These are phyloP conservation scores for Bugulina stolonifera DNA, from an alignment of 2,888 invertebrate genomes.

Conservation along the genomic window DNA sequence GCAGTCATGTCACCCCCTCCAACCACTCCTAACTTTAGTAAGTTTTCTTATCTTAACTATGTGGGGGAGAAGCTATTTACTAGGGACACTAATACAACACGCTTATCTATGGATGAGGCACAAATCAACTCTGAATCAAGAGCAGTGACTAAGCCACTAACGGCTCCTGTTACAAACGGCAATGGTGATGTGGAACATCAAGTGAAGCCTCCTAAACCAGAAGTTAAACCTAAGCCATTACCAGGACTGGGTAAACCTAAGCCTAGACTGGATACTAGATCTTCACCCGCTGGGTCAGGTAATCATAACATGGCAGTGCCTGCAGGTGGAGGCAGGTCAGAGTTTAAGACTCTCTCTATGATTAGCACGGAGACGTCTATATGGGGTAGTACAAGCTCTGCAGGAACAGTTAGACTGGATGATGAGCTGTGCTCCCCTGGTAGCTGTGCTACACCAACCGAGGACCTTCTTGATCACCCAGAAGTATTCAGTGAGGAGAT, in stretches of 20 bases:
- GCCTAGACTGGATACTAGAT: background rate
- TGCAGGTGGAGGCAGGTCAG: background rate
- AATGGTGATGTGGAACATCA: background rate
- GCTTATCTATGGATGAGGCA: conserved; percentile 38
- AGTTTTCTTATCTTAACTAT: conserved; percentile 20
- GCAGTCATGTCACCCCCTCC: conserved; percentile 23
- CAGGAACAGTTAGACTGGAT: conserved; percentile 22
- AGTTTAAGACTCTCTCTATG: conserved; percentile 26
- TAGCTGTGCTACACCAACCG: background rate
- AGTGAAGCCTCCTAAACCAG: conserved; percentile 9
- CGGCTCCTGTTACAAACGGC: background rate
- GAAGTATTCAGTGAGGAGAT: conserved; percentile 22
- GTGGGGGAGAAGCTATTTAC: conserved; percentile 46
- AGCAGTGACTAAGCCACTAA: background rate
- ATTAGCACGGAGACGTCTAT: conserved; percentile 25
- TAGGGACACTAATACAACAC: conserved; percentile 44
- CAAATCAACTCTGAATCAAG: conserved; percentile 18
- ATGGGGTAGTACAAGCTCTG: conserved; percentile 26
- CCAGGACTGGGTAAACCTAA: background rate
- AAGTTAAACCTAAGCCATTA: conserved; percentile 16
- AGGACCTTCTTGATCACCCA: background rate
- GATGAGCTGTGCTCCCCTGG: conserved; percentile 7
- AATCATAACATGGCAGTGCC: background rate
- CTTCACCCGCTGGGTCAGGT: background rate
- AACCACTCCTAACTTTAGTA: background rate